These are phyloP conservation scores for Orthosia gothica DNA, from an alignment of 2,888 invertebrate genomes.

Conservation along the genomic window DNA sequence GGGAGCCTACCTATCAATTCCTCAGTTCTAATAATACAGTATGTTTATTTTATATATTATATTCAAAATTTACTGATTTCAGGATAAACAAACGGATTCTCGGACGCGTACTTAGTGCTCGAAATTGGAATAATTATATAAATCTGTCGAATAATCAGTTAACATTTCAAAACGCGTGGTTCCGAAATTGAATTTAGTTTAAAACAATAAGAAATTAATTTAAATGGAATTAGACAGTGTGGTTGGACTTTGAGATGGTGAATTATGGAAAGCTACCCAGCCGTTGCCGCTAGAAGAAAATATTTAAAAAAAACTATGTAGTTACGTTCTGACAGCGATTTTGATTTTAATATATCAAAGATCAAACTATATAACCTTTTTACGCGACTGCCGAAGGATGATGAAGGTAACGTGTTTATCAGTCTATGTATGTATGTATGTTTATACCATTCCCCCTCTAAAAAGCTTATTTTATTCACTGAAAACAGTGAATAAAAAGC, in stretches of 20 bases:
- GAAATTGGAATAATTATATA: constrained; percentile 16
- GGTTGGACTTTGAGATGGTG: background rate
- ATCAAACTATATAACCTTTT: no score
- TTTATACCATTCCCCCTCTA: no score
- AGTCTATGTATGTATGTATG: no score
- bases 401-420: no score
- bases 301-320: no score
- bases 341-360: background rate
- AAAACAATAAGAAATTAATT: background rate
- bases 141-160: constrained; percentile 7
- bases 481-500: no score
- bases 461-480: no score
- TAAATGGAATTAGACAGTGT: background rate
- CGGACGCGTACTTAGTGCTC: constrained; percentile 21
- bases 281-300: no score
- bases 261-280: no score
- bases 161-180: background rate
- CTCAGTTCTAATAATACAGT: constrained; percentile 9
- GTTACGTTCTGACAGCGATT: background rate
- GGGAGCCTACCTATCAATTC: no score
- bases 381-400: no score
- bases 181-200: background rate
- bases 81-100: constrained; percentile 41
- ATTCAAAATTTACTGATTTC: constrained; percentile 31
- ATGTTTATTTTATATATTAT: no score